Evolutionary conservation across 2,797 vertebrate species (phyloP).

Genomic region (Saguinus oedipus): DNA sequence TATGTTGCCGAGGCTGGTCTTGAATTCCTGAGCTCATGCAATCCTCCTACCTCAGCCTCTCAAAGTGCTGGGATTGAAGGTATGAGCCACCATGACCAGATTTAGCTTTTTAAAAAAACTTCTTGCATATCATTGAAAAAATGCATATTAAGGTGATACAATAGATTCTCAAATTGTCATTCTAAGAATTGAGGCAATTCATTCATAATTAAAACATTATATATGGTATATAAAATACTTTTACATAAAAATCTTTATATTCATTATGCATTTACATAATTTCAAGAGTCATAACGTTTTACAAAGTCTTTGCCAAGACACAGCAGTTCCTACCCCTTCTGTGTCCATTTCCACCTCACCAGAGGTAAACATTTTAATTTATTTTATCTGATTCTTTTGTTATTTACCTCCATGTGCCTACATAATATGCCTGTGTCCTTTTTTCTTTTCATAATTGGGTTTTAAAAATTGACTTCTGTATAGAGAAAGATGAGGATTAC

Average conservation of each 20-base stretch:
- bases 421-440: background rate
- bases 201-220: background rate
- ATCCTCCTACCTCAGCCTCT: background rate
- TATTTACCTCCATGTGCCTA: background rate
- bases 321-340: background rate
- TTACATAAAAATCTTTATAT: background rate
- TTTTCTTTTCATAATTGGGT: background rate
- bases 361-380: background rate
- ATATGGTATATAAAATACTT: background rate
- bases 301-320: background rate
- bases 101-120: background rate
- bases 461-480: background rate
- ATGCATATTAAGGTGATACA: background rate
- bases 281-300: background rate
- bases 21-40: background rate
- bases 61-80: background rate
- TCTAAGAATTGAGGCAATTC: background rate
- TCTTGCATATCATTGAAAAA: constrained; percentile 12
- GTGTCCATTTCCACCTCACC: background rate
- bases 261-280: background rate
- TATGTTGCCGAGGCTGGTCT: background rate
- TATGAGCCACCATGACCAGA: background rate
- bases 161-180: background rate
- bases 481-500: background rate
- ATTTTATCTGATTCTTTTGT: background rate